phyloP scores from a whole-genome alignment of 2,797 vertebrate genomes.

The Mallotus villosus region DNA sequence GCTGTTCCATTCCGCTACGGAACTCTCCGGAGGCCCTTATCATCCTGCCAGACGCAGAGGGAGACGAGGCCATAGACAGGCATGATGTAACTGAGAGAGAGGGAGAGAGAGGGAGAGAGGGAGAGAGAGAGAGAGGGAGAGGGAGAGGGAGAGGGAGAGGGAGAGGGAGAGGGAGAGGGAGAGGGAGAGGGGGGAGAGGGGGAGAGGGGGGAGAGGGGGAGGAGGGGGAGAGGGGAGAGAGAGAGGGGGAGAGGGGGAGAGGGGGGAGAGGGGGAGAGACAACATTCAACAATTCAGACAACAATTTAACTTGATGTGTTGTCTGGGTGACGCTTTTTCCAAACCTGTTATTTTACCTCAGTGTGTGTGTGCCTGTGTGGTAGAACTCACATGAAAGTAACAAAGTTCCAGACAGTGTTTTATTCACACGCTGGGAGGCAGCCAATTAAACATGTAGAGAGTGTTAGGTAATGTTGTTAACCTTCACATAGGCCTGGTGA shows the following conservation, averaged over 20 bases:
- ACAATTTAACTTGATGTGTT: too few relatives aligned
- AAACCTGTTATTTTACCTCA: not conserved
- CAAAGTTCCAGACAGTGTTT: not conserved
- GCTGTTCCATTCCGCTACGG: too few relatives aligned
- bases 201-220: slow-evolving; percentile 14
- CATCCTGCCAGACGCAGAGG: not conserved
- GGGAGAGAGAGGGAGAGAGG: slow-evolving; percentile 10
- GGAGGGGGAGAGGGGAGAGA: not conserved
- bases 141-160: not conserved
- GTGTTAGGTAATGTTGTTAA: slow-evolving; percentile 26
- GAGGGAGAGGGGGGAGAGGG: slow-evolving; percentile 45
- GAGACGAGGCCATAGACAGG: not conserved
- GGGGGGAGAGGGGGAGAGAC: too few relatives aligned
- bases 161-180: slow-evolving; percentile 22
- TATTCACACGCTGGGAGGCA: not conserved
- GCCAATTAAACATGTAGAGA: slow-evolving; percentile 37
- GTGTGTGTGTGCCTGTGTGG: not conserved
- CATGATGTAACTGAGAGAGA: not conserved
- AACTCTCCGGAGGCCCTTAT: not conserved
- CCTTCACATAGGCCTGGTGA: slow-evolving; percentile 35
- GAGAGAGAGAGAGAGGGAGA: slow-evolving; percentile 36
- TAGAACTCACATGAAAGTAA: not conserved
- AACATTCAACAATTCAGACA: too few relatives aligned
- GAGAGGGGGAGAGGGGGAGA: too few relatives aligned
- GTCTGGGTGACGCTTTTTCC: too few relatives aligned